These are phyloP conservation scores for Channallabes apus DNA, from an alignment of 2,797 vertebrate genomes.

Conservation along the genomic window DNA sequence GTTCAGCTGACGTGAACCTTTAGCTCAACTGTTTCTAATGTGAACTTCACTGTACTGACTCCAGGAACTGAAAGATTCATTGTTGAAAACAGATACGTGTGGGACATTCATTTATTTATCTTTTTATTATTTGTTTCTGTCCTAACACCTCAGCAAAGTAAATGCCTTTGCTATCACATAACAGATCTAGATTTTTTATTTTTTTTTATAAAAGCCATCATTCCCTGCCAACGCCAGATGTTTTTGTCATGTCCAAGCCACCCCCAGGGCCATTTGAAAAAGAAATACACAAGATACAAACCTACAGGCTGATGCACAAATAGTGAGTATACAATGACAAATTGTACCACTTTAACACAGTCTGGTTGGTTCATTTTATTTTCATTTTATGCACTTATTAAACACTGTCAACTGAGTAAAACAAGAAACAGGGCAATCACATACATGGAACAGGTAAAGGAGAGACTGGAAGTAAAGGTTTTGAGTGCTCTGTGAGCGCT, in stretches of 20 bases:
- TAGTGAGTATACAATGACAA: background rate
- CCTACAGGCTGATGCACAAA: background rate
- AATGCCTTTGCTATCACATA: constrained; percentile 6
- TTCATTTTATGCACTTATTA: background rate
- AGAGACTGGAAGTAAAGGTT: background rate
- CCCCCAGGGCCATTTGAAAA: background rate
- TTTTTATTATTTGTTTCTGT: background rate
- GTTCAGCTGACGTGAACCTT: background rate
- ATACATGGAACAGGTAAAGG: background rate
- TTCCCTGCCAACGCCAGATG: constrained; percentile 18
- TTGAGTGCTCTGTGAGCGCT: background rate
- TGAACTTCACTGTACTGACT: background rate
- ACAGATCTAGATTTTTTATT: background rate
- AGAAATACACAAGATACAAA: background rate
- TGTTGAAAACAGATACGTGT: background rate
- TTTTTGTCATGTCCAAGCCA: constrained; percentile 1
- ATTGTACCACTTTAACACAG: background rate
- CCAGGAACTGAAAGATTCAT: background rate
- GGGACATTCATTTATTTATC: background rate
- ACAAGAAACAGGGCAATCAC: background rate
- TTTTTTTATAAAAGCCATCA: background rate
- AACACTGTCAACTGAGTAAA: background rate
- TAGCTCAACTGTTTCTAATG: background rate
- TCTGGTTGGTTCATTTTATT: background rate
- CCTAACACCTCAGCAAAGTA: background rate